Percentiles rank a stretch among this genome's conserved stretches.
These are phyloP conservation scores for Trachelus troglodyta DNA, from an alignment of 2,888 invertebrate genomes.

Conservation along the genomic window DNA sequence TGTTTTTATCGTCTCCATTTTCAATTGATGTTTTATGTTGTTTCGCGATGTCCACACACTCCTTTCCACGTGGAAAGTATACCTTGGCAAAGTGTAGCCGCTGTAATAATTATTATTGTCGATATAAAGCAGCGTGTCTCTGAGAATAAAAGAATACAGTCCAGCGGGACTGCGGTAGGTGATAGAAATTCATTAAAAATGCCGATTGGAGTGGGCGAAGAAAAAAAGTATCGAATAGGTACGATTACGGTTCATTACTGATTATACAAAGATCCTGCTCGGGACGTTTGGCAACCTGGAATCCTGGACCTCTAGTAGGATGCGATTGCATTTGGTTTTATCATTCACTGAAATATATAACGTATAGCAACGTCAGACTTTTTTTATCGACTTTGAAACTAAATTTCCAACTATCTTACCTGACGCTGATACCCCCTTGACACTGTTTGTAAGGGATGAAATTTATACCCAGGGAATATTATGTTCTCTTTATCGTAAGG, in stretches of 20 bases:
- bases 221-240: neutral
- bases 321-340: neutral
- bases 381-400: neutral
- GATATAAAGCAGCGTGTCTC: neutral
- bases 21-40: neutral
- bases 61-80: neutral
- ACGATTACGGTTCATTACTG: neutral
- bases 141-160: neutral
- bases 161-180: neutral
- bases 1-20: neutral
- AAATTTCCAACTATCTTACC: neutral
- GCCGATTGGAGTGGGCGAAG: neutral
- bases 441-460: neutral
- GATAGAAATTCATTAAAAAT: neutral
- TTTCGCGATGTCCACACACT: neutral
- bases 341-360: neutral
- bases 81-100: neutral
- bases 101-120: neutral
- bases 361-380: neutral
- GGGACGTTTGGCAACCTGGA: neutral
- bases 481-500: neutral
- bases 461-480: neutral
- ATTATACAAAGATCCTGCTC: neutral
- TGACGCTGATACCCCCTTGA: neutral
- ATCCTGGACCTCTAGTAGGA: neutral